Evolutionary conservation across 2,113 vertebrate species (phyloP), one percentile per base, ranked within the genome.

Genomic region (Nothoprocta pentlandii): DNA sequence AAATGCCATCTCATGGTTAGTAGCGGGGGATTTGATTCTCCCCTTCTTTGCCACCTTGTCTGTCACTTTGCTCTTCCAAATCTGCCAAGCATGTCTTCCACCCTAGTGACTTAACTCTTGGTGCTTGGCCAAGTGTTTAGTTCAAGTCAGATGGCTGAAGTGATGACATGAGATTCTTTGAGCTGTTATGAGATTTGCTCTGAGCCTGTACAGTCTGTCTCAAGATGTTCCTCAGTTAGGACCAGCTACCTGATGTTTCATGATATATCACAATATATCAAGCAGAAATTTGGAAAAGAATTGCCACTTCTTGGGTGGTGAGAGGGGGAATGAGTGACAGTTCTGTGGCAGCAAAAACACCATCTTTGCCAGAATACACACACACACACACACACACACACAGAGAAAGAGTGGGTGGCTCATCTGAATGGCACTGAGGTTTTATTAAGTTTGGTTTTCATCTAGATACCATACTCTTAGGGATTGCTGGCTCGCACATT

Each of bases 1-100:
- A 59, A 46, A 73, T 49, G 56, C 12, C 6, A 4, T 74, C 21
- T 85, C 36, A 39, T 8, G 36, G 36, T 39, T 39, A 39, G 36
- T 39, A 39, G 36, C 36, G 36, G 36, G 36, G 36, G 36, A 39
- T 44, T 93, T 70, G 70, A 68, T 70, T 58, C 51, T 69, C 30
- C 16, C 0, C 2, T 87, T 89, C 64, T 85, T 81, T 28, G 83
- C 61, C 53, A 67, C 87, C 30, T 93, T 92, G 92, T 86, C 93
- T 70, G 75, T 96, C 86, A 80, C 79, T 95, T 93, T 83, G 54
- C n/a, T 62, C 61, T 87, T 87, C 75, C 59, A 39, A 46, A 19
- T 79, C 85, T 73, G 44, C 71, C 81, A 56, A 85, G 21, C 3
- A 0, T 46, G 46, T 26, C 76, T 64, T 20, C 12, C 81, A 25